These are phyloP conservation scores for Philantomba maxwellii DNA, from an alignment of 2,113 vertebrate species.

Conservation along the genomic window DNA sequence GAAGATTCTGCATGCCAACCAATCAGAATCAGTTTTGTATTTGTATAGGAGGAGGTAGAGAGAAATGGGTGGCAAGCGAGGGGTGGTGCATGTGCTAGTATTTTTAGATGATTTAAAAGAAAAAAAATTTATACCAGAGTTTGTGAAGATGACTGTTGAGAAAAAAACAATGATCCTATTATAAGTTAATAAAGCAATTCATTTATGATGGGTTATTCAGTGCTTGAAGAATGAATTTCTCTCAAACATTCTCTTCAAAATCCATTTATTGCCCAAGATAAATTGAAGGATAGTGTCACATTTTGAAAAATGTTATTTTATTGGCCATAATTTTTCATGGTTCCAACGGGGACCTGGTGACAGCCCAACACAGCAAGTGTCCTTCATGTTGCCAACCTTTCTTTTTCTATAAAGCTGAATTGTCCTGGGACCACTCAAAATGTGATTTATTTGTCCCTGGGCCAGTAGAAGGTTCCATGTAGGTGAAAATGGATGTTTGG, in stretches of 20 bases:
- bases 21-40: background rate
- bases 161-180: conserved; percentile 91
- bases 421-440: conserved; percentile 90
- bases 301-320: conserved; percentile 99
- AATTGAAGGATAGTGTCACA: conserved; percentile 93
- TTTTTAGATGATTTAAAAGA: conserved; percentile 64
- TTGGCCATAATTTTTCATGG: conserved; percentile 93
- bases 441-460: conserved; percentile 97
- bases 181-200: conserved; percentile 92
- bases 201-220: conserved; percentile 92
- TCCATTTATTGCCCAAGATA: conserved; percentile 90
- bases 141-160: conserved; percentile 78
- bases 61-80: background rate
- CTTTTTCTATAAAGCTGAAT: conserved; percentile 83
- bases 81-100: conserved; percentile 22
- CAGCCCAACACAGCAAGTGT: conserved; percentile 92
- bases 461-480: conserved; percentile 89
- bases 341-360: conserved; percentile 89
- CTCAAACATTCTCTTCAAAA: conserved; percentile 88
- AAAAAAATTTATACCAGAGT: conserved; percentile 67
- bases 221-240: conserved; percentile 88
- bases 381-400: conserved; percentile 91
- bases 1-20: background rate
- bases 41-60: background rate
- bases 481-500: conserved; percentile 89